Evolutionary conservation across 64 coral and sea anemone species (phyloP).

Genomic region (Montipora capricornis): DNA sequence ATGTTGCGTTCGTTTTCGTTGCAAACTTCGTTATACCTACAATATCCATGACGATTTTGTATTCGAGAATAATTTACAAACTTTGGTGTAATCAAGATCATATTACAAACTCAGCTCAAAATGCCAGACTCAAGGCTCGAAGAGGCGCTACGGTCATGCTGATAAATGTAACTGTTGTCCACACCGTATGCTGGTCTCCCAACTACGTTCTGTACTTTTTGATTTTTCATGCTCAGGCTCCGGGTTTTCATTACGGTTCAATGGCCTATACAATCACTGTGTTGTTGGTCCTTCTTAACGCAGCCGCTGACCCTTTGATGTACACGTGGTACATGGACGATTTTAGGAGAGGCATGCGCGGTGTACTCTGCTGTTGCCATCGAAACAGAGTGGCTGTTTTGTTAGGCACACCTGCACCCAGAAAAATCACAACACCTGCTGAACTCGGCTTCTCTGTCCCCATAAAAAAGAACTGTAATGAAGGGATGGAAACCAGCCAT

Average conservation of each 20-base stretch:
- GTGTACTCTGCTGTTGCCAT: constrained; percentile 24
- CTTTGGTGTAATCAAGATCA: constrained; percentile 54
- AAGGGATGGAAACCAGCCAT: not conserved
- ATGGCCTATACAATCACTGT: constrained; percentile 67
- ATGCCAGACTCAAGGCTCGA: constrained; percentile 46
- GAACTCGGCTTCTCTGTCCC: not conserved
- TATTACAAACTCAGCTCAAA: constrained; percentile 32
- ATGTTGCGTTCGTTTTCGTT: constrained; percentile 64
- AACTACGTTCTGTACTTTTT: constrained; percentile 72
- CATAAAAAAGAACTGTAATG: not conserved
- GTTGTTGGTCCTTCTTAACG: constrained; percentile 69
- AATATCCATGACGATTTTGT: constrained; percentile 53
- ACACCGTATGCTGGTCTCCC: constrained; percentile 67
- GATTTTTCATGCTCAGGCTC: constrained; percentile 22
- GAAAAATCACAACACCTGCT: not conserved
- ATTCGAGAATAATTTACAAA: constrained; percentile 58
- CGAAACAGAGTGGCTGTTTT: constrained; percentile 1
- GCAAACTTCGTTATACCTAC: constrained; percentile 35
- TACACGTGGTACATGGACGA: constrained; percentile 64
- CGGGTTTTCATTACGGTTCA: constrained; percentile 63
- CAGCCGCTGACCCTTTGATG: constrained; percentile 60
- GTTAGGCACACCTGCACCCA: not conserved
- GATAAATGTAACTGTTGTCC: constrained; percentile 38
- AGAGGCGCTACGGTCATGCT: constrained; percentile 57
- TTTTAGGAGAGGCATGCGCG: constrained; percentile 32